Percentiles rank a stretch among this genome's conserved stretches.
Conservation (phyloP, 1,140 invertebrate species). For the Zaprionus nigranus region DNA sequence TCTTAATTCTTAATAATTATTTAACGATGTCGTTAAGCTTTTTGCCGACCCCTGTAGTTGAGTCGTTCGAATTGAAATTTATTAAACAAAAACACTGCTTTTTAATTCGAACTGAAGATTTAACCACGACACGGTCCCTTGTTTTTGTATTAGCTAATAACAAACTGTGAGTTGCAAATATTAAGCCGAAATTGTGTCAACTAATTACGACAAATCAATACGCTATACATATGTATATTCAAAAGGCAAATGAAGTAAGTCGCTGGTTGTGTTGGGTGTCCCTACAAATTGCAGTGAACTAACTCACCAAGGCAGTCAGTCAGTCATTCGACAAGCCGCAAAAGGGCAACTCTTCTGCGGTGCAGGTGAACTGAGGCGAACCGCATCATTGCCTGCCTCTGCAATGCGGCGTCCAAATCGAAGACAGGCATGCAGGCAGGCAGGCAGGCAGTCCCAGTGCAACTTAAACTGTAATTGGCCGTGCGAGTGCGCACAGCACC, state of each 20-base stretch:
- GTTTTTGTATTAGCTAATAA: too few relatives aligned
- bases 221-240: constrained; percentile 12
- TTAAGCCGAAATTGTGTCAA: constrained; percentile 30
- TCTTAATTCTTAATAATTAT: too few relatives aligned
- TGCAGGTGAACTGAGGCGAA: constrained; percentile 37
- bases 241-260: constrained; percentile 47
- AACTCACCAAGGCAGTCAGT: constrained; percentile 49
- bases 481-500: constrained; percentile 50
- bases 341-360: constrained; percentile 61
- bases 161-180: neutral
- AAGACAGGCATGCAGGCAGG: constrained; percentile 26
- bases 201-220: constrained; percentile 71
- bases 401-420: constrained; percentile 65
- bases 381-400: constrained; percentile 48
- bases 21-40: too few relatives aligned
- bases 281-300: constrained; percentile 53
- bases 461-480: constrained; percentile 76
- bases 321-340: constrained; percentile 36
- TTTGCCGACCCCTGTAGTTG: too few relatives aligned
- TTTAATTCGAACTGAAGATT: too few relatives aligned
- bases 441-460: constrained; percentile 11
- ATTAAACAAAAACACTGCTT: too few relatives aligned
- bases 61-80: too few relatives aligned
- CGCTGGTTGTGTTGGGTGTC: constrained; percentile 35
- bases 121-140: too few relatives aligned